These are phyloP conservation scores for Zele albiditarsus DNA, from an alignment of 2,888 invertebrate genomes.

Conservation along the genomic window DNA sequence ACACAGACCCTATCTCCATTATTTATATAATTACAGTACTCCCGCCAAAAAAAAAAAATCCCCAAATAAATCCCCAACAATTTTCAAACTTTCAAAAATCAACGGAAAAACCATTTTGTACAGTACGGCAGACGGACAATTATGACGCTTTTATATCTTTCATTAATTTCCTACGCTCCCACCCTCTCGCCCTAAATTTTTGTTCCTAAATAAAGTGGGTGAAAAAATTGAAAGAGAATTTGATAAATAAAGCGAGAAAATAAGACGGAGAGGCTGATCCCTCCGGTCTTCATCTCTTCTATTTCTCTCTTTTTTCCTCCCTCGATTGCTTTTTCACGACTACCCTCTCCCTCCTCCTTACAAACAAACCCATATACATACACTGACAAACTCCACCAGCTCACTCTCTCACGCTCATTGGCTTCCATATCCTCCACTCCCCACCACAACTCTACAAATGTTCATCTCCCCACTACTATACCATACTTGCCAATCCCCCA, in stretches of 20 bases:
- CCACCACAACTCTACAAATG: constrained; percentile 34
- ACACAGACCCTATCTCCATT: too few species aligned
- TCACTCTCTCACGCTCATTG: constrained; percentile 14
- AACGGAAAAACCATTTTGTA: too few species aligned
- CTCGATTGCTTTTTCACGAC: constrained; percentile 38
- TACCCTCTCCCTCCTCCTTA: constrained; percentile 8
- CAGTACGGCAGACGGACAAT: too few species aligned
- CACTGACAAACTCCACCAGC: constrained; percentile 20
- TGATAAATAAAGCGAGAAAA: constrained; percentile 11
- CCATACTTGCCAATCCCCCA: neutral
- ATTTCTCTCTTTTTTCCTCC: constrained; percentile 41
- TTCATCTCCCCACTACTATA: neutral
- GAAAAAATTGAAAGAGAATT: neutral
- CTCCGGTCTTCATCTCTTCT: constrained; percentile 26
- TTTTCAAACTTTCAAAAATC: too few species aligned
- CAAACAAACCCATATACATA: constrained; percentile 2
- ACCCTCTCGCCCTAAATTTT: neutral
- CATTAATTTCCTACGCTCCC: constrained; percentile 18
- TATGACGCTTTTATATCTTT: neutral
- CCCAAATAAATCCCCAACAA: too few species aligned
- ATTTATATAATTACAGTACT: too few species aligned
- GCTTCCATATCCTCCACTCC: neutral
- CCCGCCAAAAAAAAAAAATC: too few species aligned
- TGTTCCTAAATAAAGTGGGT: neutral
- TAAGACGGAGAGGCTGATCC: constrained; percentile 18